phyloP scores from a whole-genome alignment of 2,113 vertebrate species.

The Myocastor coypus region DNA sequence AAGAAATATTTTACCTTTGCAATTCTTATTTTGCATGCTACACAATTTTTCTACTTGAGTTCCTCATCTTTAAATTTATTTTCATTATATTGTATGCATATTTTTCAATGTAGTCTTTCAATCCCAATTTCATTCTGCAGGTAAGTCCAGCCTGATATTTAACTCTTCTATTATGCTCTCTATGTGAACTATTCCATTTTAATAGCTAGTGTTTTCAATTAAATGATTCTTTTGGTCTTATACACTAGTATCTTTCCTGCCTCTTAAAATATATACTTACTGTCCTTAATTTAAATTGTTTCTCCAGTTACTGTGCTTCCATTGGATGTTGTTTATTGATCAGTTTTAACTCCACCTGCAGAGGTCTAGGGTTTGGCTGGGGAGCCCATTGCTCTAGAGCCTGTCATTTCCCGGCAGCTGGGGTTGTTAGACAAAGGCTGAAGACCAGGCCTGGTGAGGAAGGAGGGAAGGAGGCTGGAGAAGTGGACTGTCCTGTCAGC shows the following conservation, averaged over 20 bases:
- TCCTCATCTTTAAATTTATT: background rate
- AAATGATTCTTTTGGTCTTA: background rate
- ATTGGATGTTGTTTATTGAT: background rate
- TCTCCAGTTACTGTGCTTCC: background rate
- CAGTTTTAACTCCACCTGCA: background rate
- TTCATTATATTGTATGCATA: background rate
- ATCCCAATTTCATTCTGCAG: background rate
- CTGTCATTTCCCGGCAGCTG: background rate
- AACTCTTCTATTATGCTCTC: background rate
- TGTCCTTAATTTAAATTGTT: background rate
- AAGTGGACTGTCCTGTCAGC: background rate
- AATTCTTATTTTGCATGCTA: background rate
- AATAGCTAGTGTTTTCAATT: background rate
- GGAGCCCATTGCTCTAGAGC: background rate
- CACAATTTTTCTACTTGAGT: background rate
- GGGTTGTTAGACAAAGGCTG: background rate
- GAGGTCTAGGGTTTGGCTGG: background rate
- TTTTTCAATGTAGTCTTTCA: background rate
- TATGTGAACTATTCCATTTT: background rate
- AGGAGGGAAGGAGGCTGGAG: accelerated
- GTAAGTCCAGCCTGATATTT: background rate
- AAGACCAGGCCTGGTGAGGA: background rate
- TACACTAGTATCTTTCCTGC: background rate
- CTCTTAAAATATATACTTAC: background rate
- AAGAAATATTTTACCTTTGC: background rate